Percentiles rank a stretch among this genome's conserved stretches.
Evolutionary conservation across 2,113 vertebrate genomes (phyloP).

Genomic region (Noturus placidus): DNA sequence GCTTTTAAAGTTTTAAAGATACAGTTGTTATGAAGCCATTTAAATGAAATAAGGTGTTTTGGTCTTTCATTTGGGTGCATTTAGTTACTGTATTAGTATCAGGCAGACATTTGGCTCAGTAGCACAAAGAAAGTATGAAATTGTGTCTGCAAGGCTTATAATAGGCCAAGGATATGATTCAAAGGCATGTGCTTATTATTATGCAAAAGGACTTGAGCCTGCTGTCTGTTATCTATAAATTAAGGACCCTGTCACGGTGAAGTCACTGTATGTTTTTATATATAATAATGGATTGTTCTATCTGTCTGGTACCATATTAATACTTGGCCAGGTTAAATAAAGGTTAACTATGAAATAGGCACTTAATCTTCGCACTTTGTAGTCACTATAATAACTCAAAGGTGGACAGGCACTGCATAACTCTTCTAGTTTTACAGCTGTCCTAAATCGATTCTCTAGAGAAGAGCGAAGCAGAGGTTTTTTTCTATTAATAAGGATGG

Average conservation of each 20-base stretch:
- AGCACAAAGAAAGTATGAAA: background rate
- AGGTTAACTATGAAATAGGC: background rate
- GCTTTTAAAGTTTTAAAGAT: background rate
- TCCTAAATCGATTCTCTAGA: background rate
- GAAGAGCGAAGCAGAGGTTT: background rate
- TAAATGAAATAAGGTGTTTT: background rate
- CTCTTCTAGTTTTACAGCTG: background rate
- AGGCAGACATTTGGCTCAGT: background rate
- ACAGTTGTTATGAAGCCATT: background rate
- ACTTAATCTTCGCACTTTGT: background rate
- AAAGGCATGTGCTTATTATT: background rate
- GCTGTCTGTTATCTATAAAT: background rate
- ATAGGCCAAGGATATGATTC: background rate
- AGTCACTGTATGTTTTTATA: background rate
- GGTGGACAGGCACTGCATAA: background rate
- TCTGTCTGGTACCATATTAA: background rate
- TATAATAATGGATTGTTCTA: background rate
- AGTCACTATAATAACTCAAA: background rate
- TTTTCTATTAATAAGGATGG: slow-evolving; percentile 27
- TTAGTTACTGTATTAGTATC: background rate
- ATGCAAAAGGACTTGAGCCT: background rate
- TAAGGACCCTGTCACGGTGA: background rate
- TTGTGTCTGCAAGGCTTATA: background rate
- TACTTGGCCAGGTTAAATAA: background rate
- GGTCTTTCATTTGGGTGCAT: background rate